Base-by-base conservation (phyloP, 2,113 vertebrate species). In the Xenopus laevis region DNA sequence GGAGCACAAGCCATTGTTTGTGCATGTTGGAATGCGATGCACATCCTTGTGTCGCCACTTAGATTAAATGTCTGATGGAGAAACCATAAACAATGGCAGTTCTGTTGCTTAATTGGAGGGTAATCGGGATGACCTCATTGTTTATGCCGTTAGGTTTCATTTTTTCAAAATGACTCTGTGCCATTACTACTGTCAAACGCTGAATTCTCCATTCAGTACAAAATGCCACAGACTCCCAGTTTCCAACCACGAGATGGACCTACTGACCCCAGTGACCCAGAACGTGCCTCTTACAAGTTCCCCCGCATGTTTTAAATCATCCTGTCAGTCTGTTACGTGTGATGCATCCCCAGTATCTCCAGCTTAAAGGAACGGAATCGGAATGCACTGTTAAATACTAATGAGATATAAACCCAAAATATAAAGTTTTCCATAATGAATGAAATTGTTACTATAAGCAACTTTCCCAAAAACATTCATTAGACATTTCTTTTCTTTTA, bases 1-100 rank as follows among this genome's bases (percentile, higher is more conserved):
- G 33, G 6, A 40, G 33, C 33, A 40, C 33, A 40, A 40, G 6
- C 33, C 58, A 27, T 15, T 60, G 72, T 62, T 75, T 75, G 57
- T 59, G 13, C n/a, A 21, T 15, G 0, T 13, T 55, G 73, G 66
- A 76, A 76, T 69, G 57, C 18, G 11, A 23, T 0, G 46, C 27
- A 1, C 52, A 40, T 69, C 73, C 55, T n/a, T n/a, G 8, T 55
- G 73, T 44, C 73, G 27, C 73, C 73, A 69, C 73, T 63, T 45
- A 76, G 66, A 76, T 76, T 75, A 75, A 63, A 53, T 45, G 65
- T 69, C 65, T 55, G 73, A 76, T 76, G 58, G 55, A n/a, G 53
- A 45, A 21, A 2, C 13, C 27, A 61, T 76, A 76, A 69, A 76
- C 66, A 76, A 52, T 75, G 2, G 10, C 45, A n/a, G n/a, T 52